Percentiles rank a stretch among this genome's conserved stretches.
Conservation (phyloP, 2,797 vertebrate genomes). For the Loris lydekkerianus region DNA sequence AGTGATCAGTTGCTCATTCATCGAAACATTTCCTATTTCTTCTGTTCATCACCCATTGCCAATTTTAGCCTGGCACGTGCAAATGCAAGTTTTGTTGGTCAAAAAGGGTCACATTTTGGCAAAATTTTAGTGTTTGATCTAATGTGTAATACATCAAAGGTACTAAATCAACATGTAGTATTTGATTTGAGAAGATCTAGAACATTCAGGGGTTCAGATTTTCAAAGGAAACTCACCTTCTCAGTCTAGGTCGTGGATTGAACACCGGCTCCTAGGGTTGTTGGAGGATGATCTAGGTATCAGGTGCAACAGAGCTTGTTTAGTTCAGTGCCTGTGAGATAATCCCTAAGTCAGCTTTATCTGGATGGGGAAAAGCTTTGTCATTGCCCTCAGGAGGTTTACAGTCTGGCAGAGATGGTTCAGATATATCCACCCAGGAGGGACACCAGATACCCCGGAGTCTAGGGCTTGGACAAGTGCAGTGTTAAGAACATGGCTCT, state of each 20-base stretch:
- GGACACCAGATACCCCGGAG: neutral
- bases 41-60: neutral
- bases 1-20: neutral
- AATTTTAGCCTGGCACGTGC: neutral
- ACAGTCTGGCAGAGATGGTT: neutral
- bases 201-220: neutral
- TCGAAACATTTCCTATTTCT: neutral
- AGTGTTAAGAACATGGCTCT: neutral
- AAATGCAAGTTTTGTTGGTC: neutral
- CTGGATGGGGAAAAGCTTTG: too few species aligned
- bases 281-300: neutral
- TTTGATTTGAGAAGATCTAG: neutral
- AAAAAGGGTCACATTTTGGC: neutral
- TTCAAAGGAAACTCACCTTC: neutral
- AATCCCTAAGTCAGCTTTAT: neutral
- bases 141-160: neutral
- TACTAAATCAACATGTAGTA: neutral
- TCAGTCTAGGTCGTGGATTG: neutral
- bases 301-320: neutral
- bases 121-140: neutral
- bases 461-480: neutral
- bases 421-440: neutral
- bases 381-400: neutral
- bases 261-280: accelerated
- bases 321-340: neutral